These are phyloP conservation scores for Serrognathus titanus DNA, from an alignment of 2,888 invertebrate species.

Conservation along the genomic window DNA sequence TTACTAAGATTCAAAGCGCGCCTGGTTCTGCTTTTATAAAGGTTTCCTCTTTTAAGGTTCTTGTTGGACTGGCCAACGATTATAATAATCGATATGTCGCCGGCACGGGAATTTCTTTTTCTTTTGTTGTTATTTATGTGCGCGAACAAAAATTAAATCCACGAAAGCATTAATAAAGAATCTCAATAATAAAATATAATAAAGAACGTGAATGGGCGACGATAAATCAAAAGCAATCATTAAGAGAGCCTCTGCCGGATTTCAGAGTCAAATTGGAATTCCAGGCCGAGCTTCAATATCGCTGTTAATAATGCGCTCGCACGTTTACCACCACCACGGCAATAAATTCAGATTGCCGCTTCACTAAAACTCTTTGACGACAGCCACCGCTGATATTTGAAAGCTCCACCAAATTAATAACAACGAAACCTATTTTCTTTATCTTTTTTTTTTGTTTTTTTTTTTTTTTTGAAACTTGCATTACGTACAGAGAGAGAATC, in stretches of 20 bases:
- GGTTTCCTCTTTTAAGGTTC: too few species aligned
- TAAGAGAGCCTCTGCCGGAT: conserved; percentile 43
- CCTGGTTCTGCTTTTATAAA: too few species aligned
- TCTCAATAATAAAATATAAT: conserved; percentile 32
- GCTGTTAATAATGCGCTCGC: conserved; percentile 44
- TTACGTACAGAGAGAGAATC: background rate
- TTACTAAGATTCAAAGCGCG: too few species aligned
- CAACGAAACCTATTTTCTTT: too few species aligned
- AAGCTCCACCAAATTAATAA: too few species aligned
- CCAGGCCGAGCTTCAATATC: conserved; percentile 44
- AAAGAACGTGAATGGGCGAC: conserved; percentile 45
- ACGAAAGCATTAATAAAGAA: background rate
- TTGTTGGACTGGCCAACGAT: too few species aligned
- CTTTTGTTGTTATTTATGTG: background rate
- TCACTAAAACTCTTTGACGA: conserved; percentile 8
- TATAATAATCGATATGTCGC: too few species aligned
- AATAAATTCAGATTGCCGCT: conserved; percentile 27
- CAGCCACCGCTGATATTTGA: background rate
- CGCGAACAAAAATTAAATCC: background rate
- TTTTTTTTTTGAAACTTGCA: background rate
- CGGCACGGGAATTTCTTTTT: too few species aligned
- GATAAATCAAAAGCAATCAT: conserved; percentile 49
- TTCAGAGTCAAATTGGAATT: conserved; percentile 49
- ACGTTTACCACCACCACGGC: conserved; percentile 31
- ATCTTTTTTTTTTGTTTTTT: background rate